Conservation (phyloP, 2,888 invertebrate species). For the Cinara cedri region DNA sequence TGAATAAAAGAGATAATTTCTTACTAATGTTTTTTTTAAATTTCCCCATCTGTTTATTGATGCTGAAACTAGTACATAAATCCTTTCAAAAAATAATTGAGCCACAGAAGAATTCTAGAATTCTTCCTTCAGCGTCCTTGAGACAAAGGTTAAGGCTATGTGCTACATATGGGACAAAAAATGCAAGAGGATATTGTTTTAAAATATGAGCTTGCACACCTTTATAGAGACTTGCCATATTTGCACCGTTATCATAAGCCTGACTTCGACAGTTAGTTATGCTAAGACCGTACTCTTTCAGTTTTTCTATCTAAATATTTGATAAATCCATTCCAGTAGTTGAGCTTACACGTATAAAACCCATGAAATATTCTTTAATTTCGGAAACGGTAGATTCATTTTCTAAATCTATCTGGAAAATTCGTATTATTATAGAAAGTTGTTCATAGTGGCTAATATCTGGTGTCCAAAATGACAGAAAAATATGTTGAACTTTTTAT, state of each 20-base stretch:
- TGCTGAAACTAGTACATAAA: conserved; percentile 47
- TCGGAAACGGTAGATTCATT: not conserved
- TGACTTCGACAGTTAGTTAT: not conserved
- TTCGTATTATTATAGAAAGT: not conserved
- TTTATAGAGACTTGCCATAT: conserved; percentile 16
- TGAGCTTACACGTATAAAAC: conserved; percentile 12
- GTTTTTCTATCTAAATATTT: not conserved
- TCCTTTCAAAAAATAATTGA: conserved; percentile 50
- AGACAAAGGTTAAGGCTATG: conserved; percentile 39
- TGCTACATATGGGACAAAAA: conserved; percentile 7
- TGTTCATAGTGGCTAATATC: conserved; percentile 15
- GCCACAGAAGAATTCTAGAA: conserved; percentile 42
- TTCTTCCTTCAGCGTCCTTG: conserved; percentile 42
- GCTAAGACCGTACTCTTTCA: not conserved
- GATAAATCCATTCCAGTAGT: not conserved
- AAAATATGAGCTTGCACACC: conserved; percentile 12
- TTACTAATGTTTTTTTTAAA: conserved; percentile 48
- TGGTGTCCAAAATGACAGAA: conserved; percentile 26
- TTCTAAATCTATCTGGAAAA: not conserved
- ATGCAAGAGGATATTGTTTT: conserved; percentile 1
- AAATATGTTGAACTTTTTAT: conserved; percentile 37
- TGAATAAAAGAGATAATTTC: conserved; percentile 13
- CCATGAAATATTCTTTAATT: conserved; percentile 24
- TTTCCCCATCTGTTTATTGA: conserved; percentile 41
- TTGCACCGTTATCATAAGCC: conserved; percentile 13